phyloP scores from a whole-genome alignment of 2,888 invertebrate genomes.

The Carabus problematicus region DNA sequence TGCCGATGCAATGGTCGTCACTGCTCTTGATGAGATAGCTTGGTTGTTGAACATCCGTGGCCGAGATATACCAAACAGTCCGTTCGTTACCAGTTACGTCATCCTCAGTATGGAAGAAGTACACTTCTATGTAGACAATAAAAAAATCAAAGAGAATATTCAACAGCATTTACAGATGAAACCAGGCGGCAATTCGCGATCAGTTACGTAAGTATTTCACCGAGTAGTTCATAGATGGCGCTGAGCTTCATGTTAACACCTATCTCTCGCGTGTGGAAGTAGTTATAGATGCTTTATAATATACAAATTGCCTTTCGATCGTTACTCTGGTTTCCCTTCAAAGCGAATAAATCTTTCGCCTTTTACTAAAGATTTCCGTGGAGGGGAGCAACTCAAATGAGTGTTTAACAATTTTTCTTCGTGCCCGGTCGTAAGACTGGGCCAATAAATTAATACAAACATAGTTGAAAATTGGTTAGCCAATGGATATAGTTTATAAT shows the following conservation, averaged over 20 bases:
- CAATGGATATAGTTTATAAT: not conserved
- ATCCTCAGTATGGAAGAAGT: constrained; percentile 71
- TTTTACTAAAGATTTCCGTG: no score
- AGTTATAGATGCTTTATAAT: no score
- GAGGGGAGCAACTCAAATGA: no score
- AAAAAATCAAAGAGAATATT: constrained; percentile 64
- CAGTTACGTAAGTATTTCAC: constrained; percentile 65
- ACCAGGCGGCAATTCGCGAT: constrained; percentile 66
- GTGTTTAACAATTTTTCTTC: no score
- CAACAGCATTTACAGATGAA: constrained; percentile 63
- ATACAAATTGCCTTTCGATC: no score
- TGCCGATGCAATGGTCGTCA: constrained; percentile 82
- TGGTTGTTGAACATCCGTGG: constrained; percentile 92
- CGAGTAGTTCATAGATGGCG: no score
- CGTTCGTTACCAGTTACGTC: constrained; percentile 79
- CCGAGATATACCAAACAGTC: constrained; percentile 80
- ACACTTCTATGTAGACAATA: constrained; percentile 73
- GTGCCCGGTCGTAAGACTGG: no score
- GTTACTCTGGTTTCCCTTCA: no score
- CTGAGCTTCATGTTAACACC: no score
- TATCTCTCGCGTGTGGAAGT: no score
- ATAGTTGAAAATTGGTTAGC: not conserved
- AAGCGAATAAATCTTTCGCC: no score
- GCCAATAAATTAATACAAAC: not conserved
- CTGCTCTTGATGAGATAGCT: constrained; percentile 86